Evolutionary conservation across 2,113 vertebrate genomes (phyloP), one percentile per base, ranked within the genome.

Genomic region (Scartelaos histophorus): DNA sequence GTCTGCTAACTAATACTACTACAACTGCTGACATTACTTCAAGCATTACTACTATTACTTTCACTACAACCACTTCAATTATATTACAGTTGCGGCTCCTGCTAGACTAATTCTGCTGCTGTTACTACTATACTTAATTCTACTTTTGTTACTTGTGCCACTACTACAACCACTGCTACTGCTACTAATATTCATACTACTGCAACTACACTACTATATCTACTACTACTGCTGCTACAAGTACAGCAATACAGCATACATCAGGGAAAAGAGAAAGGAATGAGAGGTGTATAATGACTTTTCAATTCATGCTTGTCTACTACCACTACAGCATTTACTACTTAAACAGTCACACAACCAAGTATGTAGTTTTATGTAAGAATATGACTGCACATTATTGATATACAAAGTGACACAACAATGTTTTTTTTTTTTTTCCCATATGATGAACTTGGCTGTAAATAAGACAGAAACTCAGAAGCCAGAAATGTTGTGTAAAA

Each of bases 401-500:
- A 7, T 21, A 56, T 70, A 79, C 81, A 79, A 38, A 62, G 53
- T 61, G 34, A 61, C 11, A 60, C 75, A 76, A 72, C 67, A 71
- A n/a, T 21, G 19, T 71, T 80, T 80, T n/a, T n/a, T n/a, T n/a
- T n/a, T n/a, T n/a, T n/a, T 58, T 24, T 70, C 66, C 72, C 10
- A 74, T 74, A 21, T 46, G 56, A 25, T 13, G 56, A 58, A 24
- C 22, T 25, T 58, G 56, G 56, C 56, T 58, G 56, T 58, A 25
- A 25, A 58, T 25, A 15, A 58, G 56, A 12, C 13, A 25, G 5
- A 25, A 58, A 58, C 7, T 13, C 22, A 3, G 24, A n/a, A 79
- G 68, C 71, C 71, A 71, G 64, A 68, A 77, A 80, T 56, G 74
- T 76, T 62, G 76, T 76, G 69, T 45, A 67, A 74, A 81, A 69